Evolutionary conservation across 1,140 invertebrate genomes (phyloP).

Genomic region (Zaprionus lachaisei): DNA sequence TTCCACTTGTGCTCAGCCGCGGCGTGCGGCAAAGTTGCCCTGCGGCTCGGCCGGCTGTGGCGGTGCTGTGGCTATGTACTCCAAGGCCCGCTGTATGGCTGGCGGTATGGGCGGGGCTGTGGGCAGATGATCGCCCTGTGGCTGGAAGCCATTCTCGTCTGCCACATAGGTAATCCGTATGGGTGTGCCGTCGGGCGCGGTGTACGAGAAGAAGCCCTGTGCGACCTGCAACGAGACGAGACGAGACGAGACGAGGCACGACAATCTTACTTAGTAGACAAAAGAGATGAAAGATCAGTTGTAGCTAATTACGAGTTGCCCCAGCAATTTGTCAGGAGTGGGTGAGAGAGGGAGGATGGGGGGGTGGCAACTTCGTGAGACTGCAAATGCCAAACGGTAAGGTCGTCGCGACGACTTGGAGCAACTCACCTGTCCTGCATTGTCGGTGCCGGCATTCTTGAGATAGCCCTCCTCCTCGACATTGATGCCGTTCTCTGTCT

Average conservation of each 20-base stretch:
- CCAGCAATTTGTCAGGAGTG: constrained; percentile 35
- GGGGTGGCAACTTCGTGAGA: constrained; percentile 27
- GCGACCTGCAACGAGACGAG: constrained; percentile 84
- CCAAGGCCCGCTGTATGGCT: constrained; percentile 88
- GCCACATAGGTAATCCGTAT: constrained; percentile 90
- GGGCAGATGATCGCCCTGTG: constrained; percentile 87
- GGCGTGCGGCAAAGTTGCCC: constrained; percentile 49
- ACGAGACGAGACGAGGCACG: constrained; percentile 5
- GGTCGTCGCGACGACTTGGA: constrained; percentile 12
- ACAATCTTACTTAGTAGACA: neutral
- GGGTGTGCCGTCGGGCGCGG: constrained; percentile 89
- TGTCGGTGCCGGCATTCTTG: constrained; percentile 88
- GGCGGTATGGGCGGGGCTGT: constrained; percentile 89
- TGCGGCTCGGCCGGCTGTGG: constrained; percentile 72
- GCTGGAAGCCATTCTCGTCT: constrained; percentile 90
- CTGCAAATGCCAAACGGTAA: constrained; percentile 57
- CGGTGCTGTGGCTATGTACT: constrained; percentile 86
- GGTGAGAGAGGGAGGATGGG: neutral
- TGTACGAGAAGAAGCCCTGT: constrained; percentile 89
- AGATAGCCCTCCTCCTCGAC: constrained; percentile 89
- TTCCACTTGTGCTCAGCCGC: constrained; percentile 42
- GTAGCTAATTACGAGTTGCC: constrained; percentile 26
- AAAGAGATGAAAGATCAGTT: constrained; percentile 27
- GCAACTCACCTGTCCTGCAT: constrained; percentile 85
- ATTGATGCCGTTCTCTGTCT: constrained; percentile 88